Evolutionary conservation across 2,888 invertebrate genomes (phyloP).

Genomic region (Xanthia togata): DNA sequence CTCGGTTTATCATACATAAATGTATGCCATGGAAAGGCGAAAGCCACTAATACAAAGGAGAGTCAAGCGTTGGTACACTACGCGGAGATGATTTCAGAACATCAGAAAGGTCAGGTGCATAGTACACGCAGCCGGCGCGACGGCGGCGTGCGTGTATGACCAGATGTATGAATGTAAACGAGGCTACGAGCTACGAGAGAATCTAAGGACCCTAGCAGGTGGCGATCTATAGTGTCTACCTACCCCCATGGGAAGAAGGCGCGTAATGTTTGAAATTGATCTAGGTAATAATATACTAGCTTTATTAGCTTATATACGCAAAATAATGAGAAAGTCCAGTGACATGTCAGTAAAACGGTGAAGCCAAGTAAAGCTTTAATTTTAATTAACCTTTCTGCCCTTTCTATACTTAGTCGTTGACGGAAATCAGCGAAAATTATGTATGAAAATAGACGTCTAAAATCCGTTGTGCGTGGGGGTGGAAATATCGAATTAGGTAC

Average conservation of each 20-base stretch:
- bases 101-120: too few species aligned
- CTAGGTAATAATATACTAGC: too few species aligned
- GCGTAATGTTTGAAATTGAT: too few species aligned
- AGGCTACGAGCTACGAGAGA: too few species aligned
- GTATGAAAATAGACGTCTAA: slow-evolving; percentile 11
- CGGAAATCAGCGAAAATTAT: slow-evolving; percentile 11
- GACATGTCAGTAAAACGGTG: slow-evolving; percentile 10
- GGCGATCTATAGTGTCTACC: too few species aligned
- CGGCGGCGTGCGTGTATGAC: too few species aligned
- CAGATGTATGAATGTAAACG: too few species aligned
- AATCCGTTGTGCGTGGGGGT: not conserved
- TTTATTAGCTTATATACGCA: not conserved
- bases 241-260: too few species aligned
- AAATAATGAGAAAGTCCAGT: not conserved
- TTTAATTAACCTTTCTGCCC: slow-evolving; percentile 22
- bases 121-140: too few species aligned
- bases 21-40: not conserved
- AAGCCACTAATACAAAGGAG: not conserved
- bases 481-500: not conserved
- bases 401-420: slow-evolving; percentile 10
- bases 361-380: slow-evolving; percentile 16
- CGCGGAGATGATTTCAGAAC: not conserved
- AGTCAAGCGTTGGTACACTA: not conserved
- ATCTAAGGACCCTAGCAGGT: too few species aligned
- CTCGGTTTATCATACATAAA: not conserved